These are phyloP conservation scores for Alethe diademata DNA, from an alignment of 2,113 vertebrate species.

Conservation along the genomic window DNA sequence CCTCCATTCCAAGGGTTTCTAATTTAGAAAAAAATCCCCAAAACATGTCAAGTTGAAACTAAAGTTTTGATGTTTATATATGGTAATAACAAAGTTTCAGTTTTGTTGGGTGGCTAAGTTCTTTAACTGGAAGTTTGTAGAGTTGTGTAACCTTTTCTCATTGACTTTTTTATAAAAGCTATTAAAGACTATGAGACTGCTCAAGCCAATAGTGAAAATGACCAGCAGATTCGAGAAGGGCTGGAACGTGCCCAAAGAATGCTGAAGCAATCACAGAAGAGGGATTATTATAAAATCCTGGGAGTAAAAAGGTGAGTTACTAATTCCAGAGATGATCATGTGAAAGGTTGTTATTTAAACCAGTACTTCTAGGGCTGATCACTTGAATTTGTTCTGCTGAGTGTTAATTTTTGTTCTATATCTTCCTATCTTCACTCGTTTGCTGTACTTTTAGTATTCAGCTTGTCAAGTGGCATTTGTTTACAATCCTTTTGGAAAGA, in stretches of 20 bases:
- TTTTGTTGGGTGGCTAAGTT: background rate
- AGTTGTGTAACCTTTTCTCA: background rate
- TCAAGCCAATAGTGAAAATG: constrained; percentile 87
- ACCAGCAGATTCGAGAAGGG: constrained; percentile 91
- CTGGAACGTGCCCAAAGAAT: constrained; percentile 91
- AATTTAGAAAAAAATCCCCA: fast-evolving
- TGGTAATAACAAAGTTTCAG: background rate
- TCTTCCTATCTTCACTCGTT: background rate
- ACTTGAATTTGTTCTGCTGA: background rate
- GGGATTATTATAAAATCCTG: constrained; percentile 98
- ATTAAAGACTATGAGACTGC: constrained; percentile 92
- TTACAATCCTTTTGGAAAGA: background rate
- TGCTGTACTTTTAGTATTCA: background rate
- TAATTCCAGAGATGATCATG: background rate
- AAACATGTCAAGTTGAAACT: background rate
- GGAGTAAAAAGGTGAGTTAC: constrained; percentile 92
- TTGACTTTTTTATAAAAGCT: constrained; percentile 71
- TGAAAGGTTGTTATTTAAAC: background rate
- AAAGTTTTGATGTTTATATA: background rate
- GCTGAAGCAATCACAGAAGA: constrained; percentile 93
- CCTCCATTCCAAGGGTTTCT: background rate
- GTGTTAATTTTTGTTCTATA: background rate
- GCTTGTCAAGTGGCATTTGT: background rate
- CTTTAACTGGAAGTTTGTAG: background rate
- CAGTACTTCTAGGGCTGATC: background rate